A percentile compares a stretch with the other conserved stretches of the same genome.
phyloP scores from a whole-genome alignment of 2,888 invertebrate genomes.

The Amblyjoppa proteus region DNA sequence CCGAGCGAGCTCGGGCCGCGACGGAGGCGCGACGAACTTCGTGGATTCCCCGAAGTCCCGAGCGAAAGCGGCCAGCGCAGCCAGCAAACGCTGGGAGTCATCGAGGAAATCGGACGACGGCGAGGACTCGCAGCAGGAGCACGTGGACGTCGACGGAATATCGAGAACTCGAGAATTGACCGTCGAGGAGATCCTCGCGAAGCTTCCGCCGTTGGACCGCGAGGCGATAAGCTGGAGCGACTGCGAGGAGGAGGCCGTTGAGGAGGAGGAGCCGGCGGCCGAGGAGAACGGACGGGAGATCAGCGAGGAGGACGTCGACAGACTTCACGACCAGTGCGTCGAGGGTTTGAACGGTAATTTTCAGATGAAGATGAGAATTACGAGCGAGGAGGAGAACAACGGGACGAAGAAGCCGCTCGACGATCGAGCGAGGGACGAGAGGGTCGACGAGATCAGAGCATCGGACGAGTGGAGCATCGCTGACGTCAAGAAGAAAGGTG shows the following conservation, averaged over 20 bases:
- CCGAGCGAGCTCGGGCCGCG: conserved; percentile 7
- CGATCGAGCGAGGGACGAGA: conserved; percentile 58
- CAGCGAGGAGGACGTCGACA: conserved; percentile 78
- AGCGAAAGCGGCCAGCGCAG: conserved; percentile 27
- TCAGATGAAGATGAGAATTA: conserved; percentile 77
- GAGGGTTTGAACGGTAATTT: conserved; percentile 83
- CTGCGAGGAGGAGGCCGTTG: conserved; percentile 70
- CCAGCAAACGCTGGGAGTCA: conserved; percentile 52
- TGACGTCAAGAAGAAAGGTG: conserved; percentile 67
- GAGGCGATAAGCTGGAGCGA: conserved; percentile 86
- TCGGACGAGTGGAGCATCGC: conserved; percentile 51
- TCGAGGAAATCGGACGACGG: conserved; percentile 58
- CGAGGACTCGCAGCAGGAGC: conserved; percentile 65
- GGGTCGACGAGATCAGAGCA: conserved; percentile 49
- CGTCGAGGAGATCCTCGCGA: conserved; percentile 88
- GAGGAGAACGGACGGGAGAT: conserved; percentile 70
- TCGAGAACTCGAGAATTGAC: conserved; percentile 70
- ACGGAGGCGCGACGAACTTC: conserved; percentile 11
- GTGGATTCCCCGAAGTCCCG: background rate
- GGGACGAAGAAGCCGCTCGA: conserved; percentile 29
- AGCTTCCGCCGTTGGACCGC: conserved; percentile 89
- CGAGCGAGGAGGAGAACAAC: background rate
- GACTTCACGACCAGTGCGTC: conserved; percentile 79
- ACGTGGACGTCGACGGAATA: conserved; percentile 59
- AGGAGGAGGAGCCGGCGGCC: conserved; percentile 70